Evolutionary conservation across 2,797 vertebrate genomes (phyloP), one percentile per base, ranked within the genome.

Genomic region (Malurus leucopterus): DNA sequence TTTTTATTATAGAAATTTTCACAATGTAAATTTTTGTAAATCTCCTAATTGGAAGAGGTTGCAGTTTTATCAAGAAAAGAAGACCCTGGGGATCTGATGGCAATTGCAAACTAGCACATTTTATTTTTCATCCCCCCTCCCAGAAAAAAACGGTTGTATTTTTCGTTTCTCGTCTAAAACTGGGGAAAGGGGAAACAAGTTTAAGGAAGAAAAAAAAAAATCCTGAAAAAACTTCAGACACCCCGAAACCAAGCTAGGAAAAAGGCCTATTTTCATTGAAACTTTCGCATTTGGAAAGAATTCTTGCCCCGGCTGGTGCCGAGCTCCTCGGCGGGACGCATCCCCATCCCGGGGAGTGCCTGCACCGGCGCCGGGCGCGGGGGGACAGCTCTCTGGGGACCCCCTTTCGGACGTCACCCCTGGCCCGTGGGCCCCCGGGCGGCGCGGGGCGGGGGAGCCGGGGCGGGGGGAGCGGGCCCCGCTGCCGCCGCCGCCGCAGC

Each of bases 401-500:
- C 49, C 57, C 49, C 8, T 19, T 47, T 69, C n/a, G 43, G 46
- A 51, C 54, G 22, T 23, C 73, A 4, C 15, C 57, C 4, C 43
- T 2, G 12, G 5, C 54, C 64, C 29, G 3, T 2, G 53, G 47
- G 72, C 24, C 51, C 30, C 40, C 20, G 68, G 51, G 76, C 50
- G 22, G 47, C 53, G 41, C 50, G 73, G 59, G 32, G 58, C 26
- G 47, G 73, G 64, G 27, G 86, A 46, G 38, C 61, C 32, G 54
- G 53, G 21, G 57, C 29, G 41, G 78, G 85, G 69, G 86, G 65
- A 89, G 86, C 86, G 71, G 46, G 55, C 72, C 21, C 80, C 75
- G 55, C 89, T 7, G 76, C 65, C 75, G 59, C 88, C 68, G 57
- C 87, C 81, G 86, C 81, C 61, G 86, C 86, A 68, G 82, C 90